Conservation (phyloP, 2,113 vertebrate genomes). For the Donacobius atricapilla region DNA sequence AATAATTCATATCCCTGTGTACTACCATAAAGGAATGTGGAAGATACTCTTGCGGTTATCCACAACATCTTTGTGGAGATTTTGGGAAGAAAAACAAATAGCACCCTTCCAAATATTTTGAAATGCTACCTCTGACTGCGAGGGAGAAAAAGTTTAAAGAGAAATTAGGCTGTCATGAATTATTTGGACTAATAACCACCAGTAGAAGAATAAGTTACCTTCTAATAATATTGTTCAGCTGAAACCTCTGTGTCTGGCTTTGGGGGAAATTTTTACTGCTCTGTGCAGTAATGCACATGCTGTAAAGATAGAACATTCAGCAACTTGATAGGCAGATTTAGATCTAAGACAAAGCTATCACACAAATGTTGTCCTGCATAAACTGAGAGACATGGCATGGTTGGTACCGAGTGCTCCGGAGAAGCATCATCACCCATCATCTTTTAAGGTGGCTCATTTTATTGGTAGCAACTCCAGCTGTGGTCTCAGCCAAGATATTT, state of each 20-base stretch:
- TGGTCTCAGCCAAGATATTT: background rate
- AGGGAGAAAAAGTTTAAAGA: conserved; percentile 27
- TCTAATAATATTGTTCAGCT: conserved; percentile 1
- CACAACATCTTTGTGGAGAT: conserved; percentile 32
- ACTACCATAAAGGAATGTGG: conserved; percentile 37
- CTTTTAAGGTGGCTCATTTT: background rate
- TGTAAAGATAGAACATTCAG: background rate
- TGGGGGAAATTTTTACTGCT: background rate
- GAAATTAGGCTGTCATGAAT: conserved; percentile 34
- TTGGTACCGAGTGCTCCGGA: accelerated
- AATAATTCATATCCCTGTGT: background rate
- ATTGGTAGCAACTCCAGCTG: background rate
- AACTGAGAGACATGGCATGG: background rate
- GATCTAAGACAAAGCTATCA: background rate
- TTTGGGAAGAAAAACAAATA: conserved; percentile 43
- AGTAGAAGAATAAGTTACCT: background rate
- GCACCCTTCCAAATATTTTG: conserved; percentile 49
- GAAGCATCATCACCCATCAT: background rate
- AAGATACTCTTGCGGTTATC: background rate
- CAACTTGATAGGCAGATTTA: background rate
- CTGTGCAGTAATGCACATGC: background rate
- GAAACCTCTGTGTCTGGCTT: background rate
- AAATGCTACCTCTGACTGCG: conserved; percentile 22
- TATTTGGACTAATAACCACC: background rate
- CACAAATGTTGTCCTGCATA: background rate